These are phyloP conservation scores for Brachionus angularis DNA, from an alignment of 1,140 invertebrate species.

Conservation along the genomic window DNA sequence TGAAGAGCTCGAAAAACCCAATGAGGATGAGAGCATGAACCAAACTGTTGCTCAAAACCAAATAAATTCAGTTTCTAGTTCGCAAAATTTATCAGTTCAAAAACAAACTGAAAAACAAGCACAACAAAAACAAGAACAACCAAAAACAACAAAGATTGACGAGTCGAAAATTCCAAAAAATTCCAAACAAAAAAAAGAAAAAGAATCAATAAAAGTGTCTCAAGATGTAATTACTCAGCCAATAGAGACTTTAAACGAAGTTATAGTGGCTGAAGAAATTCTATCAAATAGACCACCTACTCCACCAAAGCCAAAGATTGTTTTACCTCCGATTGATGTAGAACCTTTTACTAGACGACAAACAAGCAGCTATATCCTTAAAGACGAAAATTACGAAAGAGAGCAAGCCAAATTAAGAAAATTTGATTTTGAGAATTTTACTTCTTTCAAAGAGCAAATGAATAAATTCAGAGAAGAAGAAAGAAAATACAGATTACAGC, in stretches of 20 bases:
- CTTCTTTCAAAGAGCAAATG: slow-evolving; percentile 8
- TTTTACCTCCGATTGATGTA: slow-evolving; percentile 52
- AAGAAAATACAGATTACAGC: slow-evolving; percentile 20
- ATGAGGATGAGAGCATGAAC: slow-evolving; percentile 47
- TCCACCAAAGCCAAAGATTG: slow-evolving; percentile 51
- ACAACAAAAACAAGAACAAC: not conserved
- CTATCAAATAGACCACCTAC: slow-evolving; percentile 52
- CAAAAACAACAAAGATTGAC: slow-evolving; percentile 1
- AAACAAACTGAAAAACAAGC: not conserved
- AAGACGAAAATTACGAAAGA: slow-evolving; percentile 25
- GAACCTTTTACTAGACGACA: slow-evolving; percentile 50
- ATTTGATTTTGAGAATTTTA: slow-evolving; percentile 17
- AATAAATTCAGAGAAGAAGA: slow-evolving; percentile 24
- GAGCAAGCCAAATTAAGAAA: slow-evolving; percentile 9
- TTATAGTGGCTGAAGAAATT: slow-evolving; percentile 46
- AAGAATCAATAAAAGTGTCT: not conserved
- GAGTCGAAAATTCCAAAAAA: not conserved
- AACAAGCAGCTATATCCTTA: not conserved
- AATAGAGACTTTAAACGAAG: not conserved
- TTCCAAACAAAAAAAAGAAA: not conserved
- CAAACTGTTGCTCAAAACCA: slow-evolving; percentile 44
- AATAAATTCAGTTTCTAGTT: not conserved
- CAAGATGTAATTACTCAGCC: not conserved
- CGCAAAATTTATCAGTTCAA: slow-evolving; percentile 36
- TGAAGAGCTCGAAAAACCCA: slow-evolving; percentile 46